These are phyloP conservation scores for Eudasyphora cyanicolor DNA, from an alignment of 2,888 invertebrate species.

Conservation along the genomic window DNA sequence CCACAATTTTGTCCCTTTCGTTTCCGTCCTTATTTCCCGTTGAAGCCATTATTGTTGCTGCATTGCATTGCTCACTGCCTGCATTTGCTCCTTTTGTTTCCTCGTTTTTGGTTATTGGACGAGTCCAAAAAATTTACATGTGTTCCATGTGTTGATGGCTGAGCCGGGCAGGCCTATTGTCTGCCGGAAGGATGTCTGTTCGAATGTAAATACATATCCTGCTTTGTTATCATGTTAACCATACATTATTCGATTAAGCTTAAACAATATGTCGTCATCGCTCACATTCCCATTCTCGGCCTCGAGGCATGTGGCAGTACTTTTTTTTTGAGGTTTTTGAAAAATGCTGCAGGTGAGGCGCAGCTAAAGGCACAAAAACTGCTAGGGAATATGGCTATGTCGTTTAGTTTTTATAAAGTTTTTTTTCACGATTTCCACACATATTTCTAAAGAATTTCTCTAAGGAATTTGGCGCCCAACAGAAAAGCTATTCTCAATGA, in stretches of 20 bases:
- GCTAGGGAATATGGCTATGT: too few species aligned
- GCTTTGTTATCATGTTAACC: slow-evolving; percentile 60
- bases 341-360: too few species aligned
- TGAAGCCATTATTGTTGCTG: not conserved
- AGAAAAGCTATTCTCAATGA: too few species aligned
- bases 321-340: too few species aligned
- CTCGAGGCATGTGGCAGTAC: too few species aligned
- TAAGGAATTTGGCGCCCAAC: too few species aligned
- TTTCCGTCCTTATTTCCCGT: not conserved
- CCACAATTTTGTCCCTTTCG: not conserved
- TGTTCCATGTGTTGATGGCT: slow-evolving; percentile 45
- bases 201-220: slow-evolving; percentile 34
- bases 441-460: too few species aligned
- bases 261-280: slow-evolving; percentile 52
- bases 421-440: too few species aligned
- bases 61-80: not conserved
- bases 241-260: slow-evolving; percentile 62
- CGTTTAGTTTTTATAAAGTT: too few species aligned
- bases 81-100: slow-evolving; percentile 21
- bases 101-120: too few species aligned
- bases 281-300: too few species aligned
- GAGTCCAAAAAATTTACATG: slow-evolving; percentile 54
- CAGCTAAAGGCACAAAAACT: too few species aligned
- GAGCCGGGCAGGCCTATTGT: not conserved
- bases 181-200: slow-evolving; percentile 42